Evolutionary conservation across 23 tunicate species (phyloP).

Genomic region (Halocynthia roretzi): DNA sequence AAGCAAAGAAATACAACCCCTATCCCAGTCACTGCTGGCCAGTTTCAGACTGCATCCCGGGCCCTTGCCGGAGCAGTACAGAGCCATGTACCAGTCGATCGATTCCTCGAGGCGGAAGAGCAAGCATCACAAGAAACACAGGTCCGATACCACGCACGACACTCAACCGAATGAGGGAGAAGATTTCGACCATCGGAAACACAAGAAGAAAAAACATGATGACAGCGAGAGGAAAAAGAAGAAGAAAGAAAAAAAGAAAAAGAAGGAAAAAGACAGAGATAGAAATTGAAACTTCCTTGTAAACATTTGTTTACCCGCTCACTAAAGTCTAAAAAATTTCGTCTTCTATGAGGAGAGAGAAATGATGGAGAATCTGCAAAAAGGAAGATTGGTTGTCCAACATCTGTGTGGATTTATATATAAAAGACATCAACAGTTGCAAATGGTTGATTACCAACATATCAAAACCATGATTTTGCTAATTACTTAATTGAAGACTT

Average conservation of each 20-base stretch:
- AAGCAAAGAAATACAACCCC: conserved; percentile 61
- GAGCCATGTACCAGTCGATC: conserved; percentile 54
- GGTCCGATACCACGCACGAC: conserved; percentile 48
- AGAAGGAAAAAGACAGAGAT: conserved; percentile 57
- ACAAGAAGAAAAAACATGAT: conserved; percentile 73
- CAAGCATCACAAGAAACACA: conserved; percentile 64
- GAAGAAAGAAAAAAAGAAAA: conserved; percentile 66
- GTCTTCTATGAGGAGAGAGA: too few relatives aligned
- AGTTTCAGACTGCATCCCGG: conserved; percentile 87
- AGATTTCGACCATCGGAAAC: conserved; percentile 44
- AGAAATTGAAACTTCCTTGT: conserved; percentile 4
- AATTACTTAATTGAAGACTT: too few relatives aligned
- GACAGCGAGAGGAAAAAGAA: conserved; percentile 64
- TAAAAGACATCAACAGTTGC: too few relatives aligned
- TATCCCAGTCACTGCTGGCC: conserved; percentile 41
- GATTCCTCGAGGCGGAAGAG: conserved; percentile 37
- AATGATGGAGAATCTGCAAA: too few relatives aligned
- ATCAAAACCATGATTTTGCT: too few relatives aligned
- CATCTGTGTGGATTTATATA: too few relatives aligned
- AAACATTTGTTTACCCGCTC: not conserved
- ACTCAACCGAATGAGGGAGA: conserved; percentile 33
- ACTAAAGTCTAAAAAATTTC: too few relatives aligned
- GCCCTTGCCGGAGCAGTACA: conserved; percentile 64
- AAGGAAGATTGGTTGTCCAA: too few relatives aligned
- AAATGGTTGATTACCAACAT: too few relatives aligned